Evolutionary conservation across 1,140 invertebrate genomes (phyloP).

Genomic region (silkworm (Bombyx mori)): DNA sequence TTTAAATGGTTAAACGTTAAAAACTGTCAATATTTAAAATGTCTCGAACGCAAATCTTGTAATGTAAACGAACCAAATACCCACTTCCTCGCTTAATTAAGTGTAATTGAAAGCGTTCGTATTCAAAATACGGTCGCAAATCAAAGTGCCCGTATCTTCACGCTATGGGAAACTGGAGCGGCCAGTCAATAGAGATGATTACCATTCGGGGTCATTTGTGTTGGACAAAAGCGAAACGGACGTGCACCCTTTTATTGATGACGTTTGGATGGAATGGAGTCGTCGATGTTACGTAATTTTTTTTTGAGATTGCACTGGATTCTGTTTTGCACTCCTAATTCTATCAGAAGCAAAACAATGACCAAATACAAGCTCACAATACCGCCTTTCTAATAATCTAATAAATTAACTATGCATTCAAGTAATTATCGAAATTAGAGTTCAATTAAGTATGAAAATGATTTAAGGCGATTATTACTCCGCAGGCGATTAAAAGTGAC

Average conservation of each 20-base stretch:
- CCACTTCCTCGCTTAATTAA: slow-evolving; percentile 46
- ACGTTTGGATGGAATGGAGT: slow-evolving; percentile 31
- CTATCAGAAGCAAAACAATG: too few relatives aligned
- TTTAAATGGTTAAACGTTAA: background rate
- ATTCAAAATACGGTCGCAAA: slow-evolving; percentile 58
- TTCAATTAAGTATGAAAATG: too few relatives aligned
- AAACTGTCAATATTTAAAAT: background rate
- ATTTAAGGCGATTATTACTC: too few relatives aligned
- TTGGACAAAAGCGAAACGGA: slow-evolving; percentile 45
- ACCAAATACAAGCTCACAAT: too few relatives aligned
- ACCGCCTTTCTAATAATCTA: too few relatives aligned
- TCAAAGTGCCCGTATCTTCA: slow-evolving; percentile 66
- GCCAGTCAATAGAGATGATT: slow-evolving; percentile 56
- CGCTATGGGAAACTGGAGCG: slow-evolving; percentile 58
- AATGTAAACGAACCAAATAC: slow-evolving; percentile 1
- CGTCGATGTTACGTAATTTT: background rate
- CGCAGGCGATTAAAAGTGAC: too few relatives aligned
- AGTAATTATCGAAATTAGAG: too few relatives aligned
- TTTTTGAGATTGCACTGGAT: too few relatives aligned
- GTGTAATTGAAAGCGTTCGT: slow-evolving; percentile 49
- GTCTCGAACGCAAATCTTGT: too few relatives aligned
- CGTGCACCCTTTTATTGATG: slow-evolving; percentile 42
- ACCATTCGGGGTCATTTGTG: slow-evolving; percentile 64
- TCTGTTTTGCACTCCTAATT: too few relatives aligned
- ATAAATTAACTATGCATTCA: too few relatives aligned